Evolutionary conservation across 2,797 vertebrate genomes (phyloP).

Genomic region (Limosa lapponica): DNA sequence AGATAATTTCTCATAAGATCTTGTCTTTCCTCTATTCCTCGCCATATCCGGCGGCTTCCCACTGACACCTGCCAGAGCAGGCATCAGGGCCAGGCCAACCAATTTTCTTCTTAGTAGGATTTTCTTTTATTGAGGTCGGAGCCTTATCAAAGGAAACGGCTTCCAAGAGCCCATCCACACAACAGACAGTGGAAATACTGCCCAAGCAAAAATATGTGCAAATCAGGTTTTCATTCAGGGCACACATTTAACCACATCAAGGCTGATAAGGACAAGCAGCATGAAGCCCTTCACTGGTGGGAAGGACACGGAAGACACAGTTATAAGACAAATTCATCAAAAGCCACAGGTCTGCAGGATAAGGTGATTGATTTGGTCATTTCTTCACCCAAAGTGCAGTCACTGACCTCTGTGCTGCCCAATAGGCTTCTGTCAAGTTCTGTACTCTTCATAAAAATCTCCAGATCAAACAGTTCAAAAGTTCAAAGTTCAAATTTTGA

Average conservation of each 20-base stretch:
- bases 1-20: background rate
- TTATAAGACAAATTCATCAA: background rate
- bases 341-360: background rate
- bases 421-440: background rate
- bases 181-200: background rate
- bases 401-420: background rate
- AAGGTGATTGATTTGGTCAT: background rate
- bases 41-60: background rate
- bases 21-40: background rate
- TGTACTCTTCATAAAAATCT: background rate
- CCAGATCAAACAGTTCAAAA: background rate
- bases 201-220: background rate
- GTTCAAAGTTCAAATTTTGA: background rate
- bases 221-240: background rate
- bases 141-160: background rate
- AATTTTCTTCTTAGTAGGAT: background rate
- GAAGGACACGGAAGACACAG: background rate
- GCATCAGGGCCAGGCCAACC: background rate
- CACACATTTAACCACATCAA: background rate
- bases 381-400: background rate
- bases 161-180: background rate
- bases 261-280: background rate
- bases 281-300: background rate
- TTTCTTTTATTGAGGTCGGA: background rate
- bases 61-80: background rate